Percentiles rank a stretch among this genome's conserved stretches.
phyloP scores from a whole-genome alignment of 2,888 invertebrate genomes.

The Gasteruption jaculator region DNA sequence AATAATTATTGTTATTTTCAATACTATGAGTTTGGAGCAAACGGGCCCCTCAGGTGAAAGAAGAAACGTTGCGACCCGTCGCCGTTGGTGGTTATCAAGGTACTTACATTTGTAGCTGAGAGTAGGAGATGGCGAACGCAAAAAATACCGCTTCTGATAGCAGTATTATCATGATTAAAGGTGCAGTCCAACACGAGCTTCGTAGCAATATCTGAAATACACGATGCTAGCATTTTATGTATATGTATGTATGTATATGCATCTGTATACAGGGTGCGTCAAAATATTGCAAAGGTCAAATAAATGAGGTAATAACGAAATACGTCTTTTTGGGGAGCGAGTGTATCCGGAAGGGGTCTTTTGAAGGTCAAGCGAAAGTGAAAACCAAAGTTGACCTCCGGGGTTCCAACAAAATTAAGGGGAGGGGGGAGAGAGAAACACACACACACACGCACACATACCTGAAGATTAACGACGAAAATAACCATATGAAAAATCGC shows the following conservation, averaged over 20 bases:
- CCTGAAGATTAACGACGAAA: conserved; percentile 39
- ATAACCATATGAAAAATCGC: conserved; percentile 39
- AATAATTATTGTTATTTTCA: too few relatives aligned
- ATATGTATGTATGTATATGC: not conserved
- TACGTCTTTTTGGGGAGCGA: too few relatives aligned
- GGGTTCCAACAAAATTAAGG: too few relatives aligned
- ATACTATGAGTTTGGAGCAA: too few relatives aligned
- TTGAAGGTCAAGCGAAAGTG: too few relatives aligned
- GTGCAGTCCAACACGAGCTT: conserved; percentile 60
- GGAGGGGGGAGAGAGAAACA: too few relatives aligned
- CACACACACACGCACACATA: conserved; percentile 16
- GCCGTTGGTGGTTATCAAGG: conserved; percentile 10
- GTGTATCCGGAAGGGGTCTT: too few relatives aligned
- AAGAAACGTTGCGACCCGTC: too few relatives aligned
- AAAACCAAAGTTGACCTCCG: too few relatives aligned
- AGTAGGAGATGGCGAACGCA: conserved; percentile 57
- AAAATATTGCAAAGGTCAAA: not conserved
- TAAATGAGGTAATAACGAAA: too few relatives aligned
- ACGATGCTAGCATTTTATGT: conserved; percentile 6
- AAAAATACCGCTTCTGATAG: conserved; percentile 59
- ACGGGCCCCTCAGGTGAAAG: too few relatives aligned
- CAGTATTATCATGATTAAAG: conserved; percentile 56
- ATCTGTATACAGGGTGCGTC: not conserved
- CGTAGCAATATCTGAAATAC: conserved; percentile 42
- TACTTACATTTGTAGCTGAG: conserved; percentile 60